A percentile compares a stretch with the other conserved stretches of the same genome.
Conservation (phyloP, 2,113 vertebrate species). For the Dascyllus trimaculatus region DNA sequence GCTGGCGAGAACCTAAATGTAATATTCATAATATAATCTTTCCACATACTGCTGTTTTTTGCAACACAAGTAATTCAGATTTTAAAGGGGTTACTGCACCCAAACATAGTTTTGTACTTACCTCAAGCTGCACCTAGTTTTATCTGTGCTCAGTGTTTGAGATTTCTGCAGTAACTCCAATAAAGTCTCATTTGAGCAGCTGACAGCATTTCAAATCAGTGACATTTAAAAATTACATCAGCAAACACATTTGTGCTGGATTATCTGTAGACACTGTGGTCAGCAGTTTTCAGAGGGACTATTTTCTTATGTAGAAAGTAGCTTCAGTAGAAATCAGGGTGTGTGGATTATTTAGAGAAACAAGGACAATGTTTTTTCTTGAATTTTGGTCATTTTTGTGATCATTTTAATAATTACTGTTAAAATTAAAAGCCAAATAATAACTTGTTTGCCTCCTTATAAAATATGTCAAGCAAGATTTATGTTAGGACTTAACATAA, state of each 20-base stretch:
- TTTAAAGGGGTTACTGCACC: neutral
- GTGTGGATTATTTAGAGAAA: neutral
- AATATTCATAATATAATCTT: constrained; percentile 9
- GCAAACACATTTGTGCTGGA: neutral
- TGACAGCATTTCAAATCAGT: constrained; percentile 10
- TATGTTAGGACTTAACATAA: neutral
- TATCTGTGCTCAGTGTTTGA: neutral
- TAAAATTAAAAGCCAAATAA: neutral
- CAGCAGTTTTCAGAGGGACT: neutral
- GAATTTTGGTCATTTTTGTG: neutral
- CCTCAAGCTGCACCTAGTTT: neutral
- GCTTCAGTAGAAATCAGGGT: constrained; percentile 1
- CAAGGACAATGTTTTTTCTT: neutral
- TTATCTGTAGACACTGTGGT: neutral
- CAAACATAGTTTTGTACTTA: neutral
- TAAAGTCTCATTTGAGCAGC: neutral
- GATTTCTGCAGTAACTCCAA: neutral
- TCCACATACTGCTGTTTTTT: neutral
- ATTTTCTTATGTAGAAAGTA: neutral
- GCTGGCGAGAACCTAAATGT: too few species aligned
- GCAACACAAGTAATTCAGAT: neutral
- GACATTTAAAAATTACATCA: neutral
- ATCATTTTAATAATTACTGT: neutral
- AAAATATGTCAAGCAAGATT: neutral
- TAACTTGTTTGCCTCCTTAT: too few species aligned